These are phyloP conservation scores for Drosophila affinis DNA, from an alignment of 2,888 invertebrate species.

Conservation along the genomic window DNA sequence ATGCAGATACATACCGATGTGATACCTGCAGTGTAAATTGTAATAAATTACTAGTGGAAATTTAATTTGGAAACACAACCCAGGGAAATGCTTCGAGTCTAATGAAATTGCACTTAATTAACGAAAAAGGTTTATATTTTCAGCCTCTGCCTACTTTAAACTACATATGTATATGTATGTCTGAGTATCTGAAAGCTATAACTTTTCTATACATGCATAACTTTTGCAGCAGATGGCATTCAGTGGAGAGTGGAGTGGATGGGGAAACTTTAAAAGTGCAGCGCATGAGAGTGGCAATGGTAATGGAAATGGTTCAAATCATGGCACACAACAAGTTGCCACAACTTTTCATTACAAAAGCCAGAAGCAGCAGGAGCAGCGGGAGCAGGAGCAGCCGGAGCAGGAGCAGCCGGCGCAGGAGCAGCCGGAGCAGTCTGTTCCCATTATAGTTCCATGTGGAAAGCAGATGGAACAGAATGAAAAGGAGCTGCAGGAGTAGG, in stretches of 20 bases:
- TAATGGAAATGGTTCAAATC: constrained; percentile 41
- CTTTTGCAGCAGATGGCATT: constrained; percentile 9
- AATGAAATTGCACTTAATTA: not conserved
- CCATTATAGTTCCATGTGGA: constrained; percentile 28
- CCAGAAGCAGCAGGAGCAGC: constrained; percentile 46
- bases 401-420: constrained; percentile 48
- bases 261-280: constrained; percentile 50
- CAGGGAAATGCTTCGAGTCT: not conserved
- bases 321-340: constrained; percentile 50
- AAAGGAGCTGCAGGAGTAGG: constrained; percentile 9
- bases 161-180: not conserved
- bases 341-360: constrained; percentile 69
- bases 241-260: not conserved
- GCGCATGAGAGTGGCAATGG: constrained; percentile 16
- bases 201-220: constrained; percentile 23
- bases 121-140: constrained; percentile 5
- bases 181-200: not conserved
- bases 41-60: too few relatives aligned
- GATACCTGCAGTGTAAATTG: too few relatives aligned
- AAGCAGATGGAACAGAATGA: constrained; percentile 15
- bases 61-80: too few relatives aligned
- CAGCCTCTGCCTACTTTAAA: constrained; percentile 10
- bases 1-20: not conserved
- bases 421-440: constrained; percentile 46
- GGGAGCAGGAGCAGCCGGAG: constrained; percentile 51